Evolutionary conservation across 2,113 vertebrate species (phyloP), one percentile per base, ranked within the genome.

Genomic region (Muntiacus muntjak): DNA sequence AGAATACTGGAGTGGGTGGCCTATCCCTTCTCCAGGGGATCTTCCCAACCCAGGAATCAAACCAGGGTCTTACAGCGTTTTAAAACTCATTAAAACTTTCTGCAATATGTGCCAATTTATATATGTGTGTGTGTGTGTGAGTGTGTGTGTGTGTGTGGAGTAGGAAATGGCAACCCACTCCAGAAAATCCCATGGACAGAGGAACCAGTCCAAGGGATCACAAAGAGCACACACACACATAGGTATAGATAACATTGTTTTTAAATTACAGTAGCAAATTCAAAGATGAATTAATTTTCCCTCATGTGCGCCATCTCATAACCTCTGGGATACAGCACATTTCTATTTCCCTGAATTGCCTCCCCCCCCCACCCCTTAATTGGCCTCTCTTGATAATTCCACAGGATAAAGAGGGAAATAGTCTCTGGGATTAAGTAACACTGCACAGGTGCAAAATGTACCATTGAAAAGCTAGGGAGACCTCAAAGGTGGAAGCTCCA

Each of bases 401-500:
- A 93, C 71, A 64, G 55, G 71, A 95, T 94, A 91, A 93, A 97
- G 47, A 93, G 81, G 93, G 91, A 97, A 97, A 97, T 81, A 87
- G 91, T 96, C 89, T 98, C 83, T 97, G 97, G 91, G 71, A 97
- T 93, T 97, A 97, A 97, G 95, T 28, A 93, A 78, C 62, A 87
- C 74, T 36, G 91, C 91, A 94, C 91, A 97, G 97, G 98, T 97
- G 96, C 62, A 12, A 89, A 97, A 94, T 33, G 33, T 94, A 95
- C 64, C 89, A 84, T 10, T 50, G 78, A 84, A 96, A 97, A 98
- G 52, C 78, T 91, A 93, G 94, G 95, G 83, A 98, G 93, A 78
- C 62, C 96, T 97, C 98, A 89, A 94, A 98, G 93, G 94, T 96
- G 40, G 91, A 83, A 28, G 78, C 43, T 89, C 71, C 76, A 95